Conservation (phyloP, 2,888 invertebrate genomes). For the Mechanitis mazaeus region DNA sequence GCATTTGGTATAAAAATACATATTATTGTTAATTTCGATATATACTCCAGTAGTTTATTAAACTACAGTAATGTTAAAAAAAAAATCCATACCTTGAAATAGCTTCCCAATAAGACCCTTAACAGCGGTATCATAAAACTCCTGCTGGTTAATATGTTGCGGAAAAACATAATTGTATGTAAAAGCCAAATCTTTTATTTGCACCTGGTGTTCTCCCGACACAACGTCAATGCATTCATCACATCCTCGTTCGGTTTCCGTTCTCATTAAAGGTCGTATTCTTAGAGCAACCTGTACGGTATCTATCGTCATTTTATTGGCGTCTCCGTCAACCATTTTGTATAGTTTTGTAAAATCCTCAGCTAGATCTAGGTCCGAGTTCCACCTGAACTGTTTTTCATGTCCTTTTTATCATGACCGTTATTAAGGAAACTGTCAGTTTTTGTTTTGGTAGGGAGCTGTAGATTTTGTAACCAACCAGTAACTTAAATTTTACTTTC, state of each 20-base stretch:
- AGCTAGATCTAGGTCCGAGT: constrained; percentile 13
- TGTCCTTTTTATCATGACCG: constrained; percentile 26
- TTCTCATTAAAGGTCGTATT: constrained; percentile 85
- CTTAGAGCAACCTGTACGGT: constrained; percentile 88
- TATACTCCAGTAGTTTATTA: no score
- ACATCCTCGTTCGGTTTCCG: constrained; percentile 85
- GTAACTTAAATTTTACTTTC: constrained; percentile 6
- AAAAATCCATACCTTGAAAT: constrained; percentile 80
- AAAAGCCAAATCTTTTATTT: constrained; percentile 83
- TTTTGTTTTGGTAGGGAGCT: constrained; percentile 21
- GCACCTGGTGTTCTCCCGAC: constrained; percentile 80
- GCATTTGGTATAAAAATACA: neutral
- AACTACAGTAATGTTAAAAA: neutral
- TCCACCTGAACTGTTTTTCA: constrained; percentile 23
- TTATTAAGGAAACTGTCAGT: constrained; percentile 30
- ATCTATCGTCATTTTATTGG: constrained; percentile 54
- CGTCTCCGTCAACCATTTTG: constrained; percentile 60
- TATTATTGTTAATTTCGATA: no score
- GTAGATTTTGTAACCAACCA: constrained; percentile 14
- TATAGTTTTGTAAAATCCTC: constrained; percentile 17
- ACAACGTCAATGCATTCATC: constrained; percentile 82
- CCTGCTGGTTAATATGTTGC: constrained; percentile 80
- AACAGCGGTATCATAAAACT: constrained; percentile 85
- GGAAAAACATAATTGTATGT: constrained; percentile 91
- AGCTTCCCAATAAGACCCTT: constrained; percentile 82